Evolutionary conservation across 2,888 invertebrate species (phyloP).

Genomic region (Melieria omissa): DNA sequence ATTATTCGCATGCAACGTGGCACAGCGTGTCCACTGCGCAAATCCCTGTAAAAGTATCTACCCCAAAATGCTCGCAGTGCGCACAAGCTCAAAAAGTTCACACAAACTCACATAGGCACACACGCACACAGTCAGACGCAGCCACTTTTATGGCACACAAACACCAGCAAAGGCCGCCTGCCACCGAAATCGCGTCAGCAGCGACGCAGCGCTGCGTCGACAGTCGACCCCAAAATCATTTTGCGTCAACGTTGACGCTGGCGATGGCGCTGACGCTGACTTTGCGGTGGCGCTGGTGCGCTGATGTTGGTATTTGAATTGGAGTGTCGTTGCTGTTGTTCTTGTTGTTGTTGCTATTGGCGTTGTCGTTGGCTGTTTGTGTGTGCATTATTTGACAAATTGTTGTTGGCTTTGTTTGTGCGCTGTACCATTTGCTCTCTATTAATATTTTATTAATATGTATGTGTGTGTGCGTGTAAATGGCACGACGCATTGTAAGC

Average conservation of each 20-base stretch:
- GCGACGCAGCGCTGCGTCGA: background rate
- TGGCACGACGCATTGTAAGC: background rate
- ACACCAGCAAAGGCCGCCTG: slow-evolving; percentile 2
- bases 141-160: slow-evolving; percentile 8
- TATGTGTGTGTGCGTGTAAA: background rate
- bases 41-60: slow-evolving; percentile 65
- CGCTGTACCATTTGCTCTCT: slow-evolving; percentile 10
- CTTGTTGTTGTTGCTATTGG: background rate
- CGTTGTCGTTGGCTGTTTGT: background rate
- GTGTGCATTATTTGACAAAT: slow-evolving; percentile 30
- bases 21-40: slow-evolving; percentile 58
- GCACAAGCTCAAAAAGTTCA: slow-evolving; percentile 60
- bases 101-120: slow-evolving; percentile 47
- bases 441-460: background rate
- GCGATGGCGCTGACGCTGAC: background rate
- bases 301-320: background rate
- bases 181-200: background rate
- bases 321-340: background rate
- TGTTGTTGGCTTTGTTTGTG: slow-evolving; percentile 22
- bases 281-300: background rate
- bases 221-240: slow-evolving; percentile 28
- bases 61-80: slow-evolving; percentile 64
- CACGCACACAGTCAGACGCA: slow-evolving; percentile 14
- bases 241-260: slow-evolving; percentile 10
- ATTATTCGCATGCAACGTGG: background rate